Percentiles rank a stretch among this genome's conserved stretches.
phyloP scores from a whole-genome alignment of 1,140 invertebrate genomes.

The Samia ricini region DNA sequence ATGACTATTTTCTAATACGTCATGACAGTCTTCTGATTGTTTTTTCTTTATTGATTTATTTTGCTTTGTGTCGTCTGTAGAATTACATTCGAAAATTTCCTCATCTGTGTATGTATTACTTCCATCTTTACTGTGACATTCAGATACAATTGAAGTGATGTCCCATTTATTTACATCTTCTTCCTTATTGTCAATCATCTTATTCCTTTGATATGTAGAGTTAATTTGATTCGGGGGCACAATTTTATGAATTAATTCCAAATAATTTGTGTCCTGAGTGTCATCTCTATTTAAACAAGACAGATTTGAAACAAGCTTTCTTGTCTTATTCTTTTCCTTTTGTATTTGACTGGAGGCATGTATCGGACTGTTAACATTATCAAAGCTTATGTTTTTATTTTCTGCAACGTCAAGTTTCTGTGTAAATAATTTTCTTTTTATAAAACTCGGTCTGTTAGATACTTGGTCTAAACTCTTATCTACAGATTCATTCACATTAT shows the following conservation, averaged over 20 bases:
- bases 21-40: conserved; percentile 8
- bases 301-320: conserved; percentile 56
- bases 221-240: conserved; percentile 56
- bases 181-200: conserved; percentile 30
- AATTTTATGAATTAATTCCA: conserved; percentile 66
- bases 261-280: conserved; percentile 49
- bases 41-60: conserved; percentile 9
- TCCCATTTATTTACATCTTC: conserved; percentile 43
- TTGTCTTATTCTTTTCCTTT: conserved; percentile 57
- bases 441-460: conserved; percentile 63
- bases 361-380: conserved; percentile 48
- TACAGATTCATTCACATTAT: background rate
- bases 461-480: conserved; percentile 25
- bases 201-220: conserved; percentile 39
- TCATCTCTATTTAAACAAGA: conserved; percentile 59
- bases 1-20: background rate
- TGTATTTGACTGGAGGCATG: conserved; percentile 33
- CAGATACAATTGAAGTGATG: conserved; percentile 51
- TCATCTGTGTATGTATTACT: conserved; percentile 68
- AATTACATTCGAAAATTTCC: conserved; percentile 42
- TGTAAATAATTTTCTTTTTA: conserved; percentile 65
- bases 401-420: conserved; percentile 62
- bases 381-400: conserved; percentile 41
- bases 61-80: background rate
- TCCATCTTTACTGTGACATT: conserved; percentile 39